Base-by-base conservation (phyloP, 2,113 vertebrate genomes). In the Indicator maculatus region DNA sequence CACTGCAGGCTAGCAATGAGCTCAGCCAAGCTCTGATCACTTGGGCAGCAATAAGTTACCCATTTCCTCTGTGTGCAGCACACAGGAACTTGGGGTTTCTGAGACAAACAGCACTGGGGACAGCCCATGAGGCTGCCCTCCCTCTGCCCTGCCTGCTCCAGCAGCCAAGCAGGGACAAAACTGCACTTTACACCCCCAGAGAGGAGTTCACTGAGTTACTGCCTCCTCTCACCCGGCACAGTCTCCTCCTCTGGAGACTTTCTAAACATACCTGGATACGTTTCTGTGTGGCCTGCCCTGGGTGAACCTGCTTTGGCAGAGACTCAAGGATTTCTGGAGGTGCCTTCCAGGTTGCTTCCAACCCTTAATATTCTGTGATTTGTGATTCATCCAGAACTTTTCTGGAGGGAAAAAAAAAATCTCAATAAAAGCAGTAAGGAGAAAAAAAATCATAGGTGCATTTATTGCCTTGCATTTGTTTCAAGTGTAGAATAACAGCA, bases 31-130 rank as follows among this genome's bases (percentile, higher is more conserved):
- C 8, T 11, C 36, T 7, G 0, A 10, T 5, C 30, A 3, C 2
- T 5, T 9, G 5, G 12, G 5, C 38, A 55, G 41, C 4, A 61
- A 39, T 69, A 52, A 53, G 53, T 82, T 6, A 78, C 38, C 2
- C 1, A 8, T 88, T 44, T 21, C 8, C 39, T 45, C 82, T n/a
- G 12, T 9, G 6, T 1, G 0, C 17, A 33, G 64, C n/a, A 16
- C 23, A 4, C 0, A 1, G 26, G 60, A 16, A 64, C 61, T 50
- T 0, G 1, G 24, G 10, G 30, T 12, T 38, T 39, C 24, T 0
- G 38, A 47, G 36, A 6, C 36, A 50, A 59, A 41, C 12, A 70
- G 76, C 16, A 18, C n/a, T 33, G 0, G 0, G 67, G 53, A n/a
- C 0, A 2, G n/a, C 36, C 78, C 18, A 0, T 27, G n/a, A 31